These are phyloP conservation scores for Amblyjoppa proteus DNA, from an alignment of 2,888 invertebrate genomes.

Conservation along the genomic window DNA sequence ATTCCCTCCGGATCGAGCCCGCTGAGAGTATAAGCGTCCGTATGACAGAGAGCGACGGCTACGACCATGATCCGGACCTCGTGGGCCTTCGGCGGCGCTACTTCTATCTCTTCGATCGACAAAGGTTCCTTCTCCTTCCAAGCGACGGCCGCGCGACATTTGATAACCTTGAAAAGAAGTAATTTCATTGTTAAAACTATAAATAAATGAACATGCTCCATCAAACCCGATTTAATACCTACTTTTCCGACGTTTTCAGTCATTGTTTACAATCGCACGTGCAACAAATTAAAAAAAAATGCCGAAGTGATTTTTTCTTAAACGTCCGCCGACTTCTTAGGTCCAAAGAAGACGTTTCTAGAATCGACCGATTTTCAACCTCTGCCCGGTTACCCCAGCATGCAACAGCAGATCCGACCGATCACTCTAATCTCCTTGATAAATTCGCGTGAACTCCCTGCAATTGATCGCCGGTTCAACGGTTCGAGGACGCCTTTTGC, in stretches of 20 bases:
- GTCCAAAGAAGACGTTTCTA: background rate
- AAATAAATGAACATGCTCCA: background rate
- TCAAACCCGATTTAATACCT: conserved; percentile 51
- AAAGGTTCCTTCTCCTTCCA: conserved; percentile 97
- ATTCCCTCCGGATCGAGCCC: conserved; percentile 96
- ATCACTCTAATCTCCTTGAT: background rate
- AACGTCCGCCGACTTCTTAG: background rate
- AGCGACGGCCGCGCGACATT: conserved; percentile 97
- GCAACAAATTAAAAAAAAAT: background rate
- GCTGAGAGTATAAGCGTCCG: conserved; percentile 95
- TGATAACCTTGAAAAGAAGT: conserved; percentile 89
- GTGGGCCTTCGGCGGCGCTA: conserved; percentile 96
- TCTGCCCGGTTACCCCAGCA: background rate
- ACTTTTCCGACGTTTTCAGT: conserved; percentile 78
- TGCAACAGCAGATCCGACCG: background rate
- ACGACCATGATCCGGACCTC: conserved; percentile 95
- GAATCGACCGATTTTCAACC: background rate
- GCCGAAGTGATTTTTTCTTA: background rate
- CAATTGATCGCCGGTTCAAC: background rate
- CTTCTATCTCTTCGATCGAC: conserved; percentile 95
- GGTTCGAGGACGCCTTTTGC: conserved; percentile 19
- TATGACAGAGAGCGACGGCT: conserved; percentile 95
- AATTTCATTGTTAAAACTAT: conserved; percentile 27
- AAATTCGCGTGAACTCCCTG: background rate
- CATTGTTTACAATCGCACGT: conserved; percentile 69